Conservation (phyloP, 2,797 vertebrate species). For the Schizopygopsis malacanthus region DNA sequence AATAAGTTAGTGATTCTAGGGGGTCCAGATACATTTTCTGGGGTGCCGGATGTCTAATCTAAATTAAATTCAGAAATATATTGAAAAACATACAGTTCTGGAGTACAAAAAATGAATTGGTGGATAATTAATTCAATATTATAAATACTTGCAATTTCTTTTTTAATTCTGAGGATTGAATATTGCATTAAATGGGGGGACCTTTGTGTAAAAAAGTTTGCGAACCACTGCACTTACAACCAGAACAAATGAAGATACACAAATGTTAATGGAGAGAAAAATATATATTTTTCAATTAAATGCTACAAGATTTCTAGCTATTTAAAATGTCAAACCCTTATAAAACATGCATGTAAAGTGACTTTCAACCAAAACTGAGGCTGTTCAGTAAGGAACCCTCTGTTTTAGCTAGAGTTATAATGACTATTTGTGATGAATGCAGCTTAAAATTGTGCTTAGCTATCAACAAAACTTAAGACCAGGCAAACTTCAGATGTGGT, state of each 20-base stretch:
- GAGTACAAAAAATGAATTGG: too few species aligned
- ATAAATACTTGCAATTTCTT: too few species aligned
- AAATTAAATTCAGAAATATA: not conserved
- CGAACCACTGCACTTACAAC: too few species aligned
- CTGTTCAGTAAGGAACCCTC: not conserved
- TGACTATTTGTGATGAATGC: conserved; percentile 20
- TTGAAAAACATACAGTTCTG: too few species aligned
- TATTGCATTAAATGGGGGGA: not conserved
- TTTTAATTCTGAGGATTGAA: not conserved
- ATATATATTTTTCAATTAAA: not conserved
- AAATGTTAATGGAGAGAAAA: not conserved
- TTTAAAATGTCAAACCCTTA: not conserved
- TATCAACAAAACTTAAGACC: conserved; percentile 33
- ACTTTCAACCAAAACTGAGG: not conserved
- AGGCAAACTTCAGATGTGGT: conserved; percentile 27
- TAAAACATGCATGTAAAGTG: not conserved
- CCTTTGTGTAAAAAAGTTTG: too few species aligned
- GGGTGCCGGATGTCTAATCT: not conserved
- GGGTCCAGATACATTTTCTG: not conserved
- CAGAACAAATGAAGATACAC: not conserved
- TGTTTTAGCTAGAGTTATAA: conserved; percentile 22
- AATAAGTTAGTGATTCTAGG: not conserved
- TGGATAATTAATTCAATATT: too few species aligned
- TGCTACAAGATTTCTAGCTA: not conserved
- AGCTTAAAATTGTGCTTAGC: conserved; percentile 23